A percentile compares a stretch with the other conserved stretches of the same genome.
These are phyloP conservation scores for Uropsilus gracilis DNA, from an alignment of 2,113 vertebrate species.

Conservation along the genomic window DNA sequence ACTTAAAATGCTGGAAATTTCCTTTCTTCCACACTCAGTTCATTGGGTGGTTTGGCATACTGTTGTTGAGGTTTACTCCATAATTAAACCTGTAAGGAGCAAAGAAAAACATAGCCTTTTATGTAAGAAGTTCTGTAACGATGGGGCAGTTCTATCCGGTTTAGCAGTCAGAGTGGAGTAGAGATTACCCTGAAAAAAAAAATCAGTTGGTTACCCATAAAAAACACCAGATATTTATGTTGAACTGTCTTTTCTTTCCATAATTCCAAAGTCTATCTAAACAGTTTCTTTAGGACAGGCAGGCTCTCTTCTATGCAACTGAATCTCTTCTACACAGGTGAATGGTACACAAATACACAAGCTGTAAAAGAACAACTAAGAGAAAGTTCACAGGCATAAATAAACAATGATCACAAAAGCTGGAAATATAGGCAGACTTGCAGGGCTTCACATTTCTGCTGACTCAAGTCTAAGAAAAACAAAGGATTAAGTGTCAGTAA, in stretches of 20 bases:
- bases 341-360: neutral
- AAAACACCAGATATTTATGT: neutral
- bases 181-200: slow-evolving; percentile 33
- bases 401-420: neutral
- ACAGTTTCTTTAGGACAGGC: neutral
- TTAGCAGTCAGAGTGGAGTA: slow-evolving; percentile 7
- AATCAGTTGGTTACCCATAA: neutral
- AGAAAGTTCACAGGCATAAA: neutral
- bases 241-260: neutral
- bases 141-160: slow-evolving; percentile 17
- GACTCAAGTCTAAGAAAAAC: slow-evolving; percentile 51
- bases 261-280: neutral
- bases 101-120: slow-evolving; percentile 24
- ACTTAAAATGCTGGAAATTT: neutral
- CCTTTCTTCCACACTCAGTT: neutral
- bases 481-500: neutral
- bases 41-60: neutral
- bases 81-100: slow-evolving; percentile 14
- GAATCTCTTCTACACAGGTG: neutral
- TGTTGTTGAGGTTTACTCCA: slow-evolving; percentile 8
- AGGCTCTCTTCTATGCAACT: neutral
- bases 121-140: neutral
- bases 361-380: neutral
- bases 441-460: neutral
- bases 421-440: slow-evolving; percentile 5